A percentile compares a stretch with the other conserved stretches of the same genome.
Evolutionary conservation across 2,113 vertebrate species (phyloP).

Genomic region (Halichoerus grypus): DNA sequence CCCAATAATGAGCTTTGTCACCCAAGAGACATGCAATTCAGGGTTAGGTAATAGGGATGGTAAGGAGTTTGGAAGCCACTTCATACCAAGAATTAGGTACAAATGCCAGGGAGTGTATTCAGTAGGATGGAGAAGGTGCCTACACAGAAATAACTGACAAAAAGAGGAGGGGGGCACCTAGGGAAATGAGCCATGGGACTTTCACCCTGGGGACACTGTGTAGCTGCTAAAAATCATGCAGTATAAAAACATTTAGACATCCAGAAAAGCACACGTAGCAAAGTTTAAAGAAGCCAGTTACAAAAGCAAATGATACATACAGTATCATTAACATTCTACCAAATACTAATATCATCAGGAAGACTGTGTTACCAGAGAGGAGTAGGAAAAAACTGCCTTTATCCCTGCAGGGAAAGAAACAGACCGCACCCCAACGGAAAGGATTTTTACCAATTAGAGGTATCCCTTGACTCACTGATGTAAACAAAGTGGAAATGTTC

Average conservation of each 20-base stretch:
- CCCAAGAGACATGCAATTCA: not conserved
- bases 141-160: not conserved
- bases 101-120: accelerated
- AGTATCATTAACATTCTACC: not conserved
- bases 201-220: accelerated
- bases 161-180: not conserved
- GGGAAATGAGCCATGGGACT: accelerated
- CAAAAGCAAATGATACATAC: not conserved
- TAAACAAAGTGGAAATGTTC: not conserved
- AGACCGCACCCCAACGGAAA: not conserved
- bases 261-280: not conserved
- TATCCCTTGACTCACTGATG: not conserved
- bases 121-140: not conserved
- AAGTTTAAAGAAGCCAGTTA: not conserved
- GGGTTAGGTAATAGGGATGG: not conserved
- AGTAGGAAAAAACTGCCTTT: not conserved
- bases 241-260: not conserved
- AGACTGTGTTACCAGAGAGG: not conserved
- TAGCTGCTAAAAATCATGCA: not conserved
- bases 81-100: not conserved
- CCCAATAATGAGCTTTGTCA: not conserved
- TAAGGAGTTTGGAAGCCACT: not conserved
- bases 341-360: not conserved
- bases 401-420: not conserved
- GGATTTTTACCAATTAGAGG: not conserved